Conservation (phyloP, 1,140 invertebrate species). For the Rhynchophorus ferrugineus region DNA sequence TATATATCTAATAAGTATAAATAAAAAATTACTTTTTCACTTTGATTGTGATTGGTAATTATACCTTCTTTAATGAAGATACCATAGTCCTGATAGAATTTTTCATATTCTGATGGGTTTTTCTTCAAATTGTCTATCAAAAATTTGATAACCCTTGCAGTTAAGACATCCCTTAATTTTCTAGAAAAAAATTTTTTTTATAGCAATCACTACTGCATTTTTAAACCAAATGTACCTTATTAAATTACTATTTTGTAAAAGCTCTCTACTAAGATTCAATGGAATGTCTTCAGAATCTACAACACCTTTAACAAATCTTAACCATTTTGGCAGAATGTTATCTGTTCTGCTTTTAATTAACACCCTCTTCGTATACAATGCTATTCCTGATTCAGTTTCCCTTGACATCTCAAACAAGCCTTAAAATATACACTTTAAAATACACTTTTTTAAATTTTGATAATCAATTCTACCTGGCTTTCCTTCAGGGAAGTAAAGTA, state of each 20-base stretch:
- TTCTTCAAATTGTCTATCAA: slow-evolving; percentile 80
- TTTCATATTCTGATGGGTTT: slow-evolving; percentile 69
- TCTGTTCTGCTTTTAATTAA: slow-evolving; percentile 88
- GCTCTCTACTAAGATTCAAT: slow-evolving; percentile 89
- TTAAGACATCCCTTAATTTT: slow-evolving; percentile 78
- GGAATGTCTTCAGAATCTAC: slow-evolving; percentile 98
- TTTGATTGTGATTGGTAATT: slow-evolving; percentile 68
- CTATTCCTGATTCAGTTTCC: slow-evolving; percentile 72
- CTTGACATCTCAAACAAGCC: slow-evolving; percentile 83
- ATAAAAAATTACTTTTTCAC: slow-evolving; percentile 69
- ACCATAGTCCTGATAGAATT: slow-evolving; percentile 89
- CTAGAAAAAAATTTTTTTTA: slow-evolving; percentile 45
- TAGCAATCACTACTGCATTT: not conserved
- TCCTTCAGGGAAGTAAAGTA: slow-evolving; percentile 89
- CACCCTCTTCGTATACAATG: slow-evolving; percentile 83
- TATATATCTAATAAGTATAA: not conserved
- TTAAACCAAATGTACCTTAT: slow-evolving; percentile 59
- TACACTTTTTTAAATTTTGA: not conserved
- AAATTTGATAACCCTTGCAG: slow-evolving; percentile 77
- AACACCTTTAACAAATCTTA: slow-evolving; percentile 91
- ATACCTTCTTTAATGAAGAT: slow-evolving; percentile 95
- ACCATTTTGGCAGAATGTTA: slow-evolving; percentile 88
- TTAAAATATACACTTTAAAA: slow-evolving; percentile 13
- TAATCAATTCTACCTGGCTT: slow-evolving; percentile 53
- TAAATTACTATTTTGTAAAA: slow-evolving; percentile 87